Percentiles rank a stretch among this genome's conserved stretches.
Conservation (phyloP, 2,113 vertebrate genomes). For the Shinisaurus crocodilurus region DNA sequence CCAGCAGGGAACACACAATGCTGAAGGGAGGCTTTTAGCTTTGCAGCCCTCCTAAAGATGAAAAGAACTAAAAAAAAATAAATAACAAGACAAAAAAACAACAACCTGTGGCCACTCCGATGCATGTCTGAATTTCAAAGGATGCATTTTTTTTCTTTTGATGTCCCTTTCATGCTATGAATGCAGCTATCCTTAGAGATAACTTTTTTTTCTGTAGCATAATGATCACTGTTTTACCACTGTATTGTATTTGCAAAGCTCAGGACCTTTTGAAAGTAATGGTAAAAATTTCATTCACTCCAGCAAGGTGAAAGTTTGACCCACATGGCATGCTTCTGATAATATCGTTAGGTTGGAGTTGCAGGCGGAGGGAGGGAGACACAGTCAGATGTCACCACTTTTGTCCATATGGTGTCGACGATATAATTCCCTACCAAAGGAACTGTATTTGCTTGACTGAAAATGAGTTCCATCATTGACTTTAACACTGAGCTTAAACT, state of each 20-base stretch:
- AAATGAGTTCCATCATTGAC: neutral
- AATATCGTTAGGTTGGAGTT: neutral
- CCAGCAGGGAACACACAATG: neutral
- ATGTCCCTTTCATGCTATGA: neutral
- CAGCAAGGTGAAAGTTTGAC: neutral
- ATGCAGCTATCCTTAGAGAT: neutral
- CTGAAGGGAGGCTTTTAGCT: neutral
- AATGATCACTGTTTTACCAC: neutral
- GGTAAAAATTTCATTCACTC: neutral
- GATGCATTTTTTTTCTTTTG: neutral
- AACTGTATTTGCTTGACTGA: neutral
- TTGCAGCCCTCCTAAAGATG: neutral
- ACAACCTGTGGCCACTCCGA: no score
- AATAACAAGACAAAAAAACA: neutral
- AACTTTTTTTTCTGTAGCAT: neutral
- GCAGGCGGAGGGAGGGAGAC: fast-evolving
- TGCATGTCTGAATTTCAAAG: neutral
- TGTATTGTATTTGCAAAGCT: neutral
- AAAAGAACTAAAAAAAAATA: constrained; percentile 20
- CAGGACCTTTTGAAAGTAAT: constrained; percentile 1
- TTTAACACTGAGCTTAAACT: neutral
- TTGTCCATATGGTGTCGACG: neutral
- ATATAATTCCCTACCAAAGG: neutral
- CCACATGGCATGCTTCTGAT: neutral
- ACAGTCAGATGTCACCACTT: neutral